Evolutionary conservation across 2,113 vertebrate genomes (phyloP).

Genomic region (Emberiza fucata): DNA sequence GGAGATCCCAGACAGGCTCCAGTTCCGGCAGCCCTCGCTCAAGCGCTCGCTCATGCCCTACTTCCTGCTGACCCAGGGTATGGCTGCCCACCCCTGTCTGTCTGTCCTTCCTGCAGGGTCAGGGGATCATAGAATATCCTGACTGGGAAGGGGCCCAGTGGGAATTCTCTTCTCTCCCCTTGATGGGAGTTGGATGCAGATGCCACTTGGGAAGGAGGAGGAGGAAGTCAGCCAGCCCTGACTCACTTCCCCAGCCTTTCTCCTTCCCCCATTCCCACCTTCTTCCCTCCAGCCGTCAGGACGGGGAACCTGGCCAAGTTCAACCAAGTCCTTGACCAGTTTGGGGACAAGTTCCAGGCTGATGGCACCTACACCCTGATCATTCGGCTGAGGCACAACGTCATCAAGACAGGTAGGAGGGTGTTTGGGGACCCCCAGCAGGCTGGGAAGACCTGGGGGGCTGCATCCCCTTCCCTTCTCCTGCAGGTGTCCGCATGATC

Average conservation of each 20-base stretch:
- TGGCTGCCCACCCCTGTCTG: accelerated
- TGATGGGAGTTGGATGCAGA: background rate
- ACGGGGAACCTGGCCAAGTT: constrained; percentile 96
- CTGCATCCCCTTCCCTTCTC: background rate
- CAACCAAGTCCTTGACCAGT: constrained; percentile 94
- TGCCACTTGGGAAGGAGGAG: background rate
- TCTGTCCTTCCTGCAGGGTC: background rate
- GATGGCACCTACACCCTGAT: constrained; percentile 98
- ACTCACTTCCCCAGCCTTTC: accelerated
- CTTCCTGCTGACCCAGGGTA: constrained; percentile 97
- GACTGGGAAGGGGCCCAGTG: background rate
- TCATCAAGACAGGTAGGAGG: constrained; percentile 93
- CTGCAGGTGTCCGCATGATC: constrained; percentile 94
- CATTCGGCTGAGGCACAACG: constrained; percentile 95
- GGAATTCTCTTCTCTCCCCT: background rate
- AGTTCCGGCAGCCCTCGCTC: constrained; percentile 95
- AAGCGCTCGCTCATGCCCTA: constrained; percentile 97
- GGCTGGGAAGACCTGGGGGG: background rate
- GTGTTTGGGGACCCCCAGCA: accelerated
- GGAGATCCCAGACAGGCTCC: constrained; percentile 95
- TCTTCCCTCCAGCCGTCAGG: constrained; percentile 81
- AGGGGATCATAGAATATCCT: background rate
- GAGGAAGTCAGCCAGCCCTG: background rate
- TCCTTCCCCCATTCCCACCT: accelerated
- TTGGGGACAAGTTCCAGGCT: constrained; percentile 95